Evolutionary conservation across 2,797 vertebrate species (phyloP), one percentile per base, ranked within the genome.

Genomic region (Vultur gryphus): DNA sequence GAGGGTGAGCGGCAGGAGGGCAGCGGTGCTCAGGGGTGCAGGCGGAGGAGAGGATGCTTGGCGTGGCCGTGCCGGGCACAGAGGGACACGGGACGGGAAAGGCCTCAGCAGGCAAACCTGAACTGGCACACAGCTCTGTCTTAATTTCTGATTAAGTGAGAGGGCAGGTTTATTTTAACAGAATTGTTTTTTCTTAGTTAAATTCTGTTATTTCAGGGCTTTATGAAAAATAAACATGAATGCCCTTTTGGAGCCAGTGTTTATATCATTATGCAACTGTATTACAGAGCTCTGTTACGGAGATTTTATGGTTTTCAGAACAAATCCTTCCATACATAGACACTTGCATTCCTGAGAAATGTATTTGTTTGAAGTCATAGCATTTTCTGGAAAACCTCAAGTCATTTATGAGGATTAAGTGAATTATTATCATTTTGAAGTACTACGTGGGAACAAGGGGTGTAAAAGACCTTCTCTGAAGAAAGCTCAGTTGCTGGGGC

Each of bases 1-100:
- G 23, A 7, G 11, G 39, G 18, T 0, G 8, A 13, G 37, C 0
- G 8, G 51, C 44, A 25, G 37, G 14, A 64, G 39, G 28, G 18
- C 54, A 28, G 58, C 0, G 3, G 17, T 9, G 18, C 14, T 15
- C 5, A 31, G 29, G 4, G 2, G 64, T 14, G 35, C 43, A 26
- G 52, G 20, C 3, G 1, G 35, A n/a, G 55, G 26, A 31, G 44
- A 21, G 17, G 20, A 29, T 2, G 2, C 11, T 13, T 4, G 62
- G 25, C 15, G 16, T 12, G 29, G 46, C 46, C 0, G 1, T 26
- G 55, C 55, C 7, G 16, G 6, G 37, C 37, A 37, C 37, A 37
- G 37, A 37, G 37, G 37, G 37, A 37, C 37, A 37, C 37, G 37
- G 37, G 37, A 11, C 1, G 2, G 46, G 7, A 35, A 64, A 35